Base-by-base conservation (phyloP, 2,797 vertebrate genomes). In the Amniataba percoides region DNA sequence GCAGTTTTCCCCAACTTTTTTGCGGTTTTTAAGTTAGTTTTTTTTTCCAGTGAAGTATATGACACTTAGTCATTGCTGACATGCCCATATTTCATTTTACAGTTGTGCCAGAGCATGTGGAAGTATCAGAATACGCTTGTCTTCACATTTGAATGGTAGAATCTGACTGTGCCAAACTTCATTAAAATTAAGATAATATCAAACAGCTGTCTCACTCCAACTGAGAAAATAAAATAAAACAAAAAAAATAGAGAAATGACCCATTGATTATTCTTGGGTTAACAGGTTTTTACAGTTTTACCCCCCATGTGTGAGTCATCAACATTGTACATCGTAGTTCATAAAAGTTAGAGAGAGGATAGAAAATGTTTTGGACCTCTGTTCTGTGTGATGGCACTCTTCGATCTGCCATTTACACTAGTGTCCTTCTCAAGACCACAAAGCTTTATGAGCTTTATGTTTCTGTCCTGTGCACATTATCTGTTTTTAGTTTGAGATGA, bases 401-500 rank as follows among this genome's bases (percentile, higher is more conserved):
- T 62, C 55, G 9, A 15, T 66, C 39, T 21, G 46, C 61, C 25
- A 52, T 56, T 48, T 55, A 70, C 74, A 66, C 49, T 55, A 55
- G 25, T 45, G 36, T 43, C n/a, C 15, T 60, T 64, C 27, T 53
- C 58, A 21, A 69, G 49, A 25, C 34, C 60, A 51, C 42, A 58
- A 40, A 36, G 21, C 25, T 1, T 13, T 27, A 27, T 27, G 27
- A 51, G 18, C 27, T 78, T 64, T 61, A 18, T 55, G 63, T 39
- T 67, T 55, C 71, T 78, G 60, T 63, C 23, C 68, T 23, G 83
- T 79, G 69, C 25, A 52, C 18, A 81, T 66, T 21, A 14, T 56
- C 34, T 56, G 10, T 61, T 34, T 67, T 57, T 43, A 23, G 36
- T 43, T 11, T 77, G 14, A 18, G 16, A 39, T 16, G 25, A 58